A percentile compares a stretch with the other conserved stretches of the same genome.
Conservation (phyloP, 2,888 invertebrate genomes). For the Ichneumon xanthorius region DNA sequence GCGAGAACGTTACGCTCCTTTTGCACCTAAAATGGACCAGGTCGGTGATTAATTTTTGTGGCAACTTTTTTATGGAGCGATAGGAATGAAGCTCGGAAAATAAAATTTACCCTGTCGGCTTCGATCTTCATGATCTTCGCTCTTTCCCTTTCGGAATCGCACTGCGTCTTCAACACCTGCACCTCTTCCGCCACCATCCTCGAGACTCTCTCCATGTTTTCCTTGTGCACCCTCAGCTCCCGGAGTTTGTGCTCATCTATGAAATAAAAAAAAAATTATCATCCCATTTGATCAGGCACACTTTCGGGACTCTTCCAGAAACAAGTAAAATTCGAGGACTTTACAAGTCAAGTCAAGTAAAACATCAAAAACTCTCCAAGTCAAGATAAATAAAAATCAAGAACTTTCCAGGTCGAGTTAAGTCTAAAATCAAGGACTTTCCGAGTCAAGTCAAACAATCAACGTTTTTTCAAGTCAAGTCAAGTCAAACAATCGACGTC, state of each 20-base stretch:
- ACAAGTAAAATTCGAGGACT: too few species aligned
- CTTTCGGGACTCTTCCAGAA: not conserved
- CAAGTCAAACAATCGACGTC: too few species aligned
- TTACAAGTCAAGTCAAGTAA: too few species aligned
- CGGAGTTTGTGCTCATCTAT: constrained; percentile 70
- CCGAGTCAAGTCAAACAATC: too few species aligned
- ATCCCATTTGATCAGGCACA: not conserved
- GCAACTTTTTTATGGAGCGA: not conserved
- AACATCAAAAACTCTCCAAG: too few species aligned
- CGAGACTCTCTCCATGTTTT: constrained; percentile 89
- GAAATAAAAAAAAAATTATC: not conserved
- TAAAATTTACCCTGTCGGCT: constrained; percentile 82
- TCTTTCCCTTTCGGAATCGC: constrained; percentile 88
- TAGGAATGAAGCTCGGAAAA: not conserved
- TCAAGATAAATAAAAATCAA: too few species aligned
- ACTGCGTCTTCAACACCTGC: constrained; percentile 87
- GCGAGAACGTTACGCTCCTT: constrained; percentile 88
- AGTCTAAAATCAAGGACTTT: not conserved
- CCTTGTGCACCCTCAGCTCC: constrained; percentile 84
- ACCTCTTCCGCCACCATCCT: constrained; percentile 89
- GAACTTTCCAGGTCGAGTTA: not conserved
- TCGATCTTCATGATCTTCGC: constrained; percentile 85
- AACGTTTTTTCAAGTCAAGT: too few species aligned
- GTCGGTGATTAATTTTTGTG: not conserved
- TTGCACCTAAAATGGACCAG: constrained; percentile 85